Percentiles rank a stretch among this genome's conserved stretches.
phyloP scores from a whole-genome alignment of 2,113 vertebrate genomes.

The Connochaetes taurinus region DNA sequence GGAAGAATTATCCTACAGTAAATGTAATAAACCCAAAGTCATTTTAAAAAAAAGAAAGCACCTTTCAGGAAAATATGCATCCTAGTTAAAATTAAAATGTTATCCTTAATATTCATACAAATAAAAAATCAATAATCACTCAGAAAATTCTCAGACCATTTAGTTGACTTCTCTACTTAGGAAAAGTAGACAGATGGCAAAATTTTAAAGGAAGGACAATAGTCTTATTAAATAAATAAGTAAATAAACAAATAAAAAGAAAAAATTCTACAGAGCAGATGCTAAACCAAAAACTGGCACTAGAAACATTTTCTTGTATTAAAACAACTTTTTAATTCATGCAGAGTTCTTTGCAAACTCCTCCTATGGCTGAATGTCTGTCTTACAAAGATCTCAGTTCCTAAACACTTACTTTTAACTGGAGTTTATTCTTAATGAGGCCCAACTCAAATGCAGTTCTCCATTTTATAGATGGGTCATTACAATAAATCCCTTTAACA shows the following conservation, averaged over 20 bases:
- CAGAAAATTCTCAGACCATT: slow-evolving; percentile 6
- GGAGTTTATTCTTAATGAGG: not conserved
- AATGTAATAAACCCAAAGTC: slow-evolving; percentile 24
- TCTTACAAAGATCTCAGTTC: not conserved
- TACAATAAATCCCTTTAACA: not conserved
- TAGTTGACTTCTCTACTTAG: not conserved
- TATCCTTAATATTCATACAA: slow-evolving; percentile 53
- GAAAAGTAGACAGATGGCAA: not conserved
- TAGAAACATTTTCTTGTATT: not conserved
- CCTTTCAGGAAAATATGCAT: slow-evolving; percentile 67
- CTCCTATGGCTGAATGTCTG: not conserved
- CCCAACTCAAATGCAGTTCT: not conserved
- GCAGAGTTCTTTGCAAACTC: not conserved
- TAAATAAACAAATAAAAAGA: not conserved
- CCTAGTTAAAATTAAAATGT: slow-evolving; percentile 70
- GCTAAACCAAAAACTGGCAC: not conserved
- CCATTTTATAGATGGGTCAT: not conserved
- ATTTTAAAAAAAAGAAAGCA: not conserved
- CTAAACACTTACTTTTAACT: not conserved
- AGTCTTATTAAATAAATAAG: not conserved
- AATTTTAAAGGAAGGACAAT: not conserved
- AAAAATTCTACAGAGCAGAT: not conserved
- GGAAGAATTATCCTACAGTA: not conserved
- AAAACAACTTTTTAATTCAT: not conserved
- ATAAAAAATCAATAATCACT: slow-evolving; percentile 37